A percentile compares a stretch with the other conserved stretches of the same genome.
phyloP scores from a whole-genome alignment of 2,113 vertebrate genomes.

The Psilopogon haemacephalus region DNA sequence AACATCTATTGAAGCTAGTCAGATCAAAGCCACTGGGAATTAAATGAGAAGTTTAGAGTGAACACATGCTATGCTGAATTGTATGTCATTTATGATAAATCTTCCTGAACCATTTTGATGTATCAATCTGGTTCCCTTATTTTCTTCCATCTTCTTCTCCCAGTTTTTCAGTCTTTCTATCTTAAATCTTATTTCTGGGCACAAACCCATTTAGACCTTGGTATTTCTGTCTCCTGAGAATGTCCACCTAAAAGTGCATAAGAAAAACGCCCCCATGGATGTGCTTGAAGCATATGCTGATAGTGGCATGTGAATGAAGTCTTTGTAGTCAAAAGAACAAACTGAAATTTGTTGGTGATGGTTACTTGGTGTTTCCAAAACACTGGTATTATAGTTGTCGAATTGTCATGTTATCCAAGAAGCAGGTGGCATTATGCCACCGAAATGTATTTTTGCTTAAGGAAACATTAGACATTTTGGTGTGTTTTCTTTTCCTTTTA shows the following conservation, averaged over 20 bases:
- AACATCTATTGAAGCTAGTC: neutral
- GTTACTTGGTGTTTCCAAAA: conserved; percentile 63
- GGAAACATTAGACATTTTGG: conserved; percentile 76
- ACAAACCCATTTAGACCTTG: neutral
- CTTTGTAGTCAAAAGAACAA: conserved; percentile 52
- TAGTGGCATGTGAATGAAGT: conserved; percentile 13
- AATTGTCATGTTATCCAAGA: conserved; percentile 74
- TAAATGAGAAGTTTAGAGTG: neutral
- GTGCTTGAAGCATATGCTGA: conserved; percentile 37
- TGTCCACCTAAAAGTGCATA: conserved; percentile 1
- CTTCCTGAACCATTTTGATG: neutral
- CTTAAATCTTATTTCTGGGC: conserved; percentile 9
- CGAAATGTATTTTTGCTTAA: conserved; percentile 77
- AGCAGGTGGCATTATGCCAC: conserved; percentile 73
- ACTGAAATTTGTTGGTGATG: conserved; percentile 61
- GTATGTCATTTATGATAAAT: neutral
- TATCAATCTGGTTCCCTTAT: neutral
- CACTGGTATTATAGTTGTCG: conserved; percentile 57
- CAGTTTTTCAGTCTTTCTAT: neutral
- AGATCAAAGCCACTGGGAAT: neutral
- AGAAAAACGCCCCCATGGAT: conserved; percentile 26
- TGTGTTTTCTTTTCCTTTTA: conserved; percentile 77
- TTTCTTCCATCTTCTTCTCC: neutral
- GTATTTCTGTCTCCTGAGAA: conserved; percentile 21
- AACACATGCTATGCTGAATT: neutral